Evolutionary conservation across 2,797 vertebrate genomes (phyloP).

Genomic region (Silurus aristotelis): DNA sequence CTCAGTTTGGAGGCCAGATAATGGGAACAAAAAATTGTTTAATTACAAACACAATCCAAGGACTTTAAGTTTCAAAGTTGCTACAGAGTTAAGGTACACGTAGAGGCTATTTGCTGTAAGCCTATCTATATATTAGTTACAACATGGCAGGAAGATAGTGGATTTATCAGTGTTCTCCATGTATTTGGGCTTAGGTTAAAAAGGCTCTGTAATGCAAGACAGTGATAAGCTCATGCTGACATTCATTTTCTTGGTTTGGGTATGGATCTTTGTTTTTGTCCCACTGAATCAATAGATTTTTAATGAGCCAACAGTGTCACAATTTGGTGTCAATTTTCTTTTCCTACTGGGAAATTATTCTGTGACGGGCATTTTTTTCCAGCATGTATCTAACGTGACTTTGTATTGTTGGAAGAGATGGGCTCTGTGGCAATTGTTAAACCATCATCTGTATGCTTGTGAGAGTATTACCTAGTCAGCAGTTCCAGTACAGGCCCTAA

Average conservation of each 20-base stretch:
- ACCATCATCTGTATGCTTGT: conserved; percentile 10
- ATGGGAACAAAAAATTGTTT: neutral
- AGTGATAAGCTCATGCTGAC: conserved; percentile 23
- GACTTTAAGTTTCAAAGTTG: neutral
- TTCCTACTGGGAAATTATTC: neutral
- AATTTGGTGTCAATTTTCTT: neutral
- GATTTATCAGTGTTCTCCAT: conserved; percentile 24
- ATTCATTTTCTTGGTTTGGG: neutral
- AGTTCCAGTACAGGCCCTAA: neutral
- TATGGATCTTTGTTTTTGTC: neutral
- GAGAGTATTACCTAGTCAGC: conserved; percentile 4
- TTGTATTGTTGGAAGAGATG: neutral
- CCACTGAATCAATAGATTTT: neutral
- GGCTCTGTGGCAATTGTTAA: conserved; percentile 14
- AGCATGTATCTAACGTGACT: neutral
- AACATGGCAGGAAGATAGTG: neutral
- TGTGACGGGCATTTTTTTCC: neutral
- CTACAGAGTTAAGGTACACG: neutral
- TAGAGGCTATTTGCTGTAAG: neutral
- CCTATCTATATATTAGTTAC: neutral
- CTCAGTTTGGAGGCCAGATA: neutral
- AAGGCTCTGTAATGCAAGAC: neutral
- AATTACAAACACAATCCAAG: neutral
- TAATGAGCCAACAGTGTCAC: neutral
- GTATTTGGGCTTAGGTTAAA: neutral